phyloP scores from a whole-genome alignment of 2,113 vertebrate genomes.

The Scophthalmus maximus region DNA sequence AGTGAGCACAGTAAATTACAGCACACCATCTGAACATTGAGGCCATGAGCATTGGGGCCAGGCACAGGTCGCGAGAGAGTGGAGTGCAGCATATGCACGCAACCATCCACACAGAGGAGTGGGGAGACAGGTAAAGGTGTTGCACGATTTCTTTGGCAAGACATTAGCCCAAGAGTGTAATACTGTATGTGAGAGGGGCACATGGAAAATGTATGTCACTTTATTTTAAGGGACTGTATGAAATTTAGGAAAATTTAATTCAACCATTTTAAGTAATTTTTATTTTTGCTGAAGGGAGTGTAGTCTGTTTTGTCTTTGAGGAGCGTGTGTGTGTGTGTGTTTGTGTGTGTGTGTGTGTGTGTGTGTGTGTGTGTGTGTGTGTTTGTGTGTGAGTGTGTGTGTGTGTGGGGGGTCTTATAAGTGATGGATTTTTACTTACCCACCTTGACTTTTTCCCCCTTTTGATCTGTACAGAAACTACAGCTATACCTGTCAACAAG shows the following conservation, averaged over 20 bases:
- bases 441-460: too few relatives aligned
- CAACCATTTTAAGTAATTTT: too few relatives aligned
- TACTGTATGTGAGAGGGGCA: neutral
- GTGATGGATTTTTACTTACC: too few relatives aligned
- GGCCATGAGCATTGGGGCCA: slow-evolving; percentile 55
- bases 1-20: slow-evolving; percentile 77
- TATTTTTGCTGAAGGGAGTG: neutral
- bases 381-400: too few relatives aligned
- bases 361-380: too few relatives aligned
- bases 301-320: neutral
- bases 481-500: too few relatives aligned
- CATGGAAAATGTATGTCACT: slow-evolving; percentile 5
- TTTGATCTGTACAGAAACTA: too few relatives aligned
- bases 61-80: slow-evolving; percentile 53
- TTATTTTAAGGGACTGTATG: neutral
- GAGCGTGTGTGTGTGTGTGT: neutral
- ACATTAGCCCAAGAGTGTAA: neutral
- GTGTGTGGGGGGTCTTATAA: too few relatives aligned
- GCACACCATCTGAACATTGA: slow-evolving; percentile 68
- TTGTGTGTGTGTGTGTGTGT: too few relatives aligned
- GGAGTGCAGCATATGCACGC: slow-evolving; percentile 70
- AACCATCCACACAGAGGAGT: slow-evolving; percentile 49
- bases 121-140: slow-evolving; percentile 35
- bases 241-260: neutral
- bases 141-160: slow-evolving; percentile 9